phyloP scores from a whole-genome alignment of 2,113 vertebrate species.

The Tachysurus fulvidraco region DNA sequence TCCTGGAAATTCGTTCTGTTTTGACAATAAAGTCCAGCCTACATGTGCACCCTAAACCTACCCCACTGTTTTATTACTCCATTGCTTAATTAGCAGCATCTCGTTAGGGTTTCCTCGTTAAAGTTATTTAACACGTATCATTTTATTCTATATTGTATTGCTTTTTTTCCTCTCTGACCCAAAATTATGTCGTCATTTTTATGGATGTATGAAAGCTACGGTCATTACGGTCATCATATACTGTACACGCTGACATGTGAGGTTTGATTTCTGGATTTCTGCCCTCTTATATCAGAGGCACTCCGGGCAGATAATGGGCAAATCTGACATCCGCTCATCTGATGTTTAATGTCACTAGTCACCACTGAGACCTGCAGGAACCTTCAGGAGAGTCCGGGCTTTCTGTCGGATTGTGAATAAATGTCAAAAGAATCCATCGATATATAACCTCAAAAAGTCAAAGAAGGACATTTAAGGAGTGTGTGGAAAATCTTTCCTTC shows the following conservation, averaged over 20 bases:
- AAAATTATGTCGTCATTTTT: neutral
- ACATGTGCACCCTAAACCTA: neutral
- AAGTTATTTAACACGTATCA: neutral
- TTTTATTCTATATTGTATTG: neutral
- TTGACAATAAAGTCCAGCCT: neutral
- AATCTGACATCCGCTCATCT: constrained; percentile 20
- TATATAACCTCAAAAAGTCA: neutral
- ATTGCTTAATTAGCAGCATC: neutral
- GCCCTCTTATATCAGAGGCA: neutral
- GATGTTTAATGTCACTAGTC: constrained; percentile 25
- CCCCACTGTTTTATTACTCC: neutral
- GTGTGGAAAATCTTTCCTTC: neutral
- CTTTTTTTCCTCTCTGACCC: neutral
- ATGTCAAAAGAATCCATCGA: constrained; percentile 30
- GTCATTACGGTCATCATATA: neutral
- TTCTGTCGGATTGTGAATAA: constrained; percentile 5
- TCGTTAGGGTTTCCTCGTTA: neutral
- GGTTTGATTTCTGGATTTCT: constrained; percentile 26
- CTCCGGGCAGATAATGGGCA: neutral
- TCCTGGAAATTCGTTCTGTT: no score
- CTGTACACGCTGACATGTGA: neutral
- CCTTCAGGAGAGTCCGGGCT: constrained; percentile 4
- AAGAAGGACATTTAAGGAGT: neutral
- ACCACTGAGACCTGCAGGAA: neutral
- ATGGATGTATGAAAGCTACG: constrained; percentile 6